Base-by-base conservation (phyloP, 2,113 vertebrate species). In the Cinclus mexicanus region DNA sequence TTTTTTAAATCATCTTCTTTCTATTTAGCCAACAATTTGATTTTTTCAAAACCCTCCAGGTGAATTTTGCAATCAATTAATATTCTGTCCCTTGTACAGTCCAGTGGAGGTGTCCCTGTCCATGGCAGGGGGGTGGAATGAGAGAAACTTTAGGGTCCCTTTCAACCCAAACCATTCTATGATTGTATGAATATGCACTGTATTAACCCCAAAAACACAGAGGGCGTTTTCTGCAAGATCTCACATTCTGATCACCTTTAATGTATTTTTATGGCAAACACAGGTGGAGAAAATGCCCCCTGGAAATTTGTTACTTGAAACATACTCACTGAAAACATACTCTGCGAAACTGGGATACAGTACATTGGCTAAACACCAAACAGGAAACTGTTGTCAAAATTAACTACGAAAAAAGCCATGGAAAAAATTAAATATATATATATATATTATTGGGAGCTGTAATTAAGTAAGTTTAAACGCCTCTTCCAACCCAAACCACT, bases 111-210 rank as follows among this genome's bases (percentile, higher is more conserved):
- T n/a, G 33, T 14, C 11, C 10, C 37, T 50, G n/a, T 22, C 18
- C 28, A 72, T 39, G 23, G 23, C n/a, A 74, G 4, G 9, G 14
- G 3, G 1, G 1, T 33, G 35, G 37, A 67, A 35, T 7, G n/a
- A 55, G 10, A 49, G 13, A 46, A 55, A 60, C 12, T 63, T 89
- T 35, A 42, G 83, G 8, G 25, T 69, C 17, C 14, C 11, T 69
- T 76, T 61, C 10, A 76, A 61, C 16, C 25, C 55, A 55, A 76
- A 76, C 9, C 2, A 19, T 26, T 69, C 6, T 11, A 6, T 35
- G 10, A 41, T 9, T 61, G 5, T 26, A 41, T 1, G 2, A 47
- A 18, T 29, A 17, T 2, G 2, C 0, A 2, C 9, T 33, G 6
- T 29, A 42, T 24, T 63, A 44, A 1, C 20, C 42, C 13, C 9